These are phyloP conservation scores for Cervus canadensis DNA, from an alignment of 2,113 vertebrate genomes.

Conservation along the genomic window DNA sequence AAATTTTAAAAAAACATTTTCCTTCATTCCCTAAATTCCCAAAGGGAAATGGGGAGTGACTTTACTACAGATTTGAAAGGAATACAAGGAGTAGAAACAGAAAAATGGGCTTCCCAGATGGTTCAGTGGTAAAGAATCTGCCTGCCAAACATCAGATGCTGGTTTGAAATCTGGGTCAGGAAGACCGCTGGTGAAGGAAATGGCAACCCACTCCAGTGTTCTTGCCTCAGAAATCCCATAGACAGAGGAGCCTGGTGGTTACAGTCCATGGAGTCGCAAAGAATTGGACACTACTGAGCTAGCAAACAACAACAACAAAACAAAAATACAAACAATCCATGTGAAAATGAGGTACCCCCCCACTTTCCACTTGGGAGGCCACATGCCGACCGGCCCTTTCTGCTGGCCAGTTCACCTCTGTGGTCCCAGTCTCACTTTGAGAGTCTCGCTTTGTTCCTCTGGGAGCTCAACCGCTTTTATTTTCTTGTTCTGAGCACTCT, in stretches of 20 bases:
- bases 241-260: background rate
- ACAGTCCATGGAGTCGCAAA: background rate
- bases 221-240: background rate
- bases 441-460: background rate
- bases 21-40: background rate
- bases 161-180: background rate
- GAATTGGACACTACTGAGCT: background rate
- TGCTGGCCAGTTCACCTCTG: background rate
- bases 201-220: background rate
- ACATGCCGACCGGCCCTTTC: background rate
- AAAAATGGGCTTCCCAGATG: background rate
- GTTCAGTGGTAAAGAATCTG: background rate
- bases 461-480: background rate
- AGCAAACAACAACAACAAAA: background rate
- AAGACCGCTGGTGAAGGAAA: background rate
- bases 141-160: background rate
- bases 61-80: background rate
- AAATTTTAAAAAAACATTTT: background rate
- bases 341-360: background rate
- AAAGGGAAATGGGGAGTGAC: background rate
- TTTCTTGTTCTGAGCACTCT: background rate
- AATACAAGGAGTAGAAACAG: background rate
- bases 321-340: background rate
- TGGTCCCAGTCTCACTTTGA: background rate
- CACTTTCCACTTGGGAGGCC: background rate